phyloP scores from a whole-genome alignment of 2,113 vertebrate species.

The Seriola aureovittata region DNA sequence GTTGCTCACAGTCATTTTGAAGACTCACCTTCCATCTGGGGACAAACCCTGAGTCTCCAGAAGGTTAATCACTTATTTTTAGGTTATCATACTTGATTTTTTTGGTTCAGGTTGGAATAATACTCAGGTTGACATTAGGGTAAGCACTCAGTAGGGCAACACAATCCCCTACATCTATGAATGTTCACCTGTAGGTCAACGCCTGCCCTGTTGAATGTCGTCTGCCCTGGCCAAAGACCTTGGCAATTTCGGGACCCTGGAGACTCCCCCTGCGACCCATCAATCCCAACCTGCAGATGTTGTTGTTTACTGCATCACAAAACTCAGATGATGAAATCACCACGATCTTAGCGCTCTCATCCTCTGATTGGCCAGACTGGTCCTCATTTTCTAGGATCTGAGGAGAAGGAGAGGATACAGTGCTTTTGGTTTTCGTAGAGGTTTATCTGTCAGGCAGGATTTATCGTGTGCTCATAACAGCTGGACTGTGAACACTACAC shows the following conservation, averaged over 20 bases:
- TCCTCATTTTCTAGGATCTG: slow-evolving; percentile 85
- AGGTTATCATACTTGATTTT: background rate
- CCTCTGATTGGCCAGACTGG: slow-evolving; percentile 68
- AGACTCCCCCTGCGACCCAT: slow-evolving; percentile 76
- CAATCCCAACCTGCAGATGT: slow-evolving; percentile 46
- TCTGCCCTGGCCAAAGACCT: slow-evolving; percentile 67
- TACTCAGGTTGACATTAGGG: background rate
- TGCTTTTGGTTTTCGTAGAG: background rate
- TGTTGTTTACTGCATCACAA: slow-evolving; percentile 55
- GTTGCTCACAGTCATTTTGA: background rate
- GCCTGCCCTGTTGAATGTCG: slow-evolving; percentile 80
- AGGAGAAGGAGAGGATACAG: background rate
- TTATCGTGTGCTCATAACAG: background rate
- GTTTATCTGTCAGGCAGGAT: background rate
- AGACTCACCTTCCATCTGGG: background rate
- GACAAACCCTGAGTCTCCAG: background rate
- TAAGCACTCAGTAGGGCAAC: background rate
- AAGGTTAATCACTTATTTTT: background rate
- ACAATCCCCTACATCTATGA: background rate
- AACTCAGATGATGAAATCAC: slow-evolving; percentile 57
- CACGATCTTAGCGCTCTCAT: slow-evolving; percentile 27
- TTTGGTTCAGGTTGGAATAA: background rate
- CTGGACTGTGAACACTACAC: background rate
- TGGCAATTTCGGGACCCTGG: slow-evolving; percentile 67
- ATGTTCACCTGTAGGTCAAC: slow-evolving; percentile 66